phyloP scores from a whole-genome alignment of 2,888 invertebrate genomes.

The Calliphora vomitoria region DNA sequence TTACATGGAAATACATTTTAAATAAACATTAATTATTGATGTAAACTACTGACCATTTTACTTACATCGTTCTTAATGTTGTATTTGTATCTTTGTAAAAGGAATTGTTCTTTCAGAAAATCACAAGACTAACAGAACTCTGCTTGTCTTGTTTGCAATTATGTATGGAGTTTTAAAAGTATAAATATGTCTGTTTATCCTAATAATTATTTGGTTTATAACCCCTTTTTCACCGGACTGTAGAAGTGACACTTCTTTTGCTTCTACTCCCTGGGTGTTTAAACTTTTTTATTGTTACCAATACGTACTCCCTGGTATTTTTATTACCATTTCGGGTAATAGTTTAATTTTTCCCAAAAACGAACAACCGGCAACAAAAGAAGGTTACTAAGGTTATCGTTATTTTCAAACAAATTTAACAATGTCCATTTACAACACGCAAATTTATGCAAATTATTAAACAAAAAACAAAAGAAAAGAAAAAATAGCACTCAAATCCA shows the following conservation, averaged over 20 bases:
- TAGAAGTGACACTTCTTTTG: background rate
- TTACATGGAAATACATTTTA: background rate
- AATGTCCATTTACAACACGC: slow-evolving; percentile 51
- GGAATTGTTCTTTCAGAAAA: no score
- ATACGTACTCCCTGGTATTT: background rate
- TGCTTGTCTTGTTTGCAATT: no score
- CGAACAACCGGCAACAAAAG: slow-evolving; percentile 5
- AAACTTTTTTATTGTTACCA: background rate
- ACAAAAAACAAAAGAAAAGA: background rate
- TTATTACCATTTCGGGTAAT: slow-evolving; percentile 20
- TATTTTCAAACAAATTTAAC: slow-evolving; percentile 51
- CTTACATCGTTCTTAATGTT: no score
- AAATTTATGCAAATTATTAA: slow-evolving; percentile 59
- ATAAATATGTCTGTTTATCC: no score
- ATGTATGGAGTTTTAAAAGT: no score
- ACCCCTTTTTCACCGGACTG: no score
- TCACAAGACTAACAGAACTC: no score
- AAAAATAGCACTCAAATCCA: slow-evolving; percentile 7
- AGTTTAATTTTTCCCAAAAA: slow-evolving; percentile 12
- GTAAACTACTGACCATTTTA: background rate
- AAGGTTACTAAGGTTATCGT: slow-evolving; percentile 49
- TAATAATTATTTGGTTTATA: no score
- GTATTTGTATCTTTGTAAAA: no score
- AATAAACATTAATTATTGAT: no score
- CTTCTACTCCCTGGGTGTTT: background rate